Base-by-base conservation (phyloP, 2,797 vertebrate species). In the Muraenolepis orangiensis region DNA sequence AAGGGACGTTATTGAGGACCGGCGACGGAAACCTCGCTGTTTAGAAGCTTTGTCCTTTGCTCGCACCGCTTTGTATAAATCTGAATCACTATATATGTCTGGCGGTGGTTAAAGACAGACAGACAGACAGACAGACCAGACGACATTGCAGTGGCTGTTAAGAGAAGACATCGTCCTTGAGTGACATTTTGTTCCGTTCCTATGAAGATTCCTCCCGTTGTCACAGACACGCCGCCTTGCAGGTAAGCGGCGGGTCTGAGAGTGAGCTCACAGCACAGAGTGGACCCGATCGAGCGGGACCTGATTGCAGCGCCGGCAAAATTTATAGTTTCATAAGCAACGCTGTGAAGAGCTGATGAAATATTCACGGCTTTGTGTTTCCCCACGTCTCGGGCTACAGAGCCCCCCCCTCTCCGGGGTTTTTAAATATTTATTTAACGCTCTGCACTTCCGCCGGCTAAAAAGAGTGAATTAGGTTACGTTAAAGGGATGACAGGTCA, bases 321-420 rank as follows among this genome's bases (percentile, higher is more conserved):
- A 91, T 76, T 84, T 83, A 91, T 85, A 77, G 80, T 73, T 88
- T 87, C 78, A 87, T 70, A 81, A 79, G 38, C 70, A 81, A 82
- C 84, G 86, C 85, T 78, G 85, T 78, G 85, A 86, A 81, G 80
- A 74, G 73, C 72, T 82, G 80, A 92, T 91, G 76, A 93, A 92
- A 91, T 89, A 90, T 92, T 91, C 85, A 92, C 80, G 69, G 71
- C 13, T 69, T 80, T 78, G 78, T 82, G 87, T 84, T 88, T 74
- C 80, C 80, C 81, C 82, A 2, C 57, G 7, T 86, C 81, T 82
- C 64, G n/a, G 79, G 87, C 83, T 82, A 78, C 83, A 87, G 83
- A 89, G n/a, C n/a, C n/a, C n/a, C n/a, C n/a, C n/a, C n/a, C n/a
- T n/a, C 86, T 85, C 79, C 77, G 83, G 73, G 77, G 6, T 81